Conservation (phyloP, 2,797 vertebrate species). For the Fistularia tabacaria region DNA sequence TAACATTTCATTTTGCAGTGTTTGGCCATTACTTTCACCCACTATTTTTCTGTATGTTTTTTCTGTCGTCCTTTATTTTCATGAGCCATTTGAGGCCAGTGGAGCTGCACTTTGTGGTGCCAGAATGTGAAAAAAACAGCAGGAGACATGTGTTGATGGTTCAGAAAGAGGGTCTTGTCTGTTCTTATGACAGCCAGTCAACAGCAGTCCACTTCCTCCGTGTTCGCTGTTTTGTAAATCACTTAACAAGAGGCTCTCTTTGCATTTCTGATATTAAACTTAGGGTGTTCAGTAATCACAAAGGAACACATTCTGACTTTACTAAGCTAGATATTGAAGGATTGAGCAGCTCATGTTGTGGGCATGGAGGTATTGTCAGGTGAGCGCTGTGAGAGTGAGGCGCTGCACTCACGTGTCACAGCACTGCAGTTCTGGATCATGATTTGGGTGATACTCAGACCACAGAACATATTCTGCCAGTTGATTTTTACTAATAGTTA, state of each 20-base stretch:
- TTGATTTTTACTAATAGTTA: slow-evolving; percentile 25
- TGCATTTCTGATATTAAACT: slow-evolving; percentile 24
- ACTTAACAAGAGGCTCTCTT: background rate
- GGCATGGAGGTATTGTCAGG: slow-evolving; percentile 5
- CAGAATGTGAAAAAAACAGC: slow-evolving; percentile 14
- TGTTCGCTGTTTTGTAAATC: no score
- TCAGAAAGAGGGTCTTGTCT: slow-evolving; percentile 24
- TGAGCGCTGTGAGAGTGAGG: slow-evolving; percentile 16
- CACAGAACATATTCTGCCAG: slow-evolving; percentile 4
- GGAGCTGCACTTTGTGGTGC: slow-evolving; percentile 5
- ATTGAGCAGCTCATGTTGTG: background rate
- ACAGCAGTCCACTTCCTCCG: slow-evolving; percentile 4
- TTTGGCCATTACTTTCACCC: background rate
- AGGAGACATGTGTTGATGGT: slow-evolving; percentile 3
- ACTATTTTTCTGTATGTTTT: slow-evolving; percentile 3
- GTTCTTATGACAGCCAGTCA: slow-evolving; percentile 23
- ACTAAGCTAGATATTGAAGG: slow-evolving; percentile 4
- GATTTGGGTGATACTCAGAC: slow-evolving; percentile 45
- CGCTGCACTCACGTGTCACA: slow-evolving; percentile 35
- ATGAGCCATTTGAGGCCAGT: slow-evolving; percentile 2
- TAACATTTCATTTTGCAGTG: background rate
- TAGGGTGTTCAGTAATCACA: slow-evolving; percentile 23
- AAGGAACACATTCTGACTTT: slow-evolving; percentile 5
- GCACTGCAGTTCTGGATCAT: slow-evolving; percentile 16
- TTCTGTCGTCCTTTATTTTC: background rate